Base-by-base conservation (phyloP, 2,113 vertebrate genomes). In the Rhabdomys dilectus region DNA sequence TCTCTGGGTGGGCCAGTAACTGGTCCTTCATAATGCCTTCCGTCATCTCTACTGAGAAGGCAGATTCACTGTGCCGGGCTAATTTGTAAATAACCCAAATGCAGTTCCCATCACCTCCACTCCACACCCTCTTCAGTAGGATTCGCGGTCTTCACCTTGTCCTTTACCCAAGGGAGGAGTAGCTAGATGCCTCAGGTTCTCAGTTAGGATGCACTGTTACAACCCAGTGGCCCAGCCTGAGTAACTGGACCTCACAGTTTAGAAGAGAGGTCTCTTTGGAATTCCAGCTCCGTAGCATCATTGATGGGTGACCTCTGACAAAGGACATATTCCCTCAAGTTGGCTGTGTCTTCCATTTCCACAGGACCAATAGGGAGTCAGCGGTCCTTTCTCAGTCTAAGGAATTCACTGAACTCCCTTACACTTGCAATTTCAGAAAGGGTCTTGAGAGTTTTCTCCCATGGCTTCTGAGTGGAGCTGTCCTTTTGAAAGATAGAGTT, bases 21-120 rank as follows among this genome's bases (percentile, higher is more conserved):
- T 84, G 84, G 66, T 72, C 66, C 92, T 94, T 80, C 72, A 5
- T 45, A 96, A 95, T 51, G 96, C 94, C 70, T 0, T 0, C 93
- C 87, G n/a, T 92, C 91, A 75, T 78, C 56, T 89, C 58, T 3
- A 0, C 86, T 53, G 64, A 96, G 96, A 96, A 96, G 93, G 92
- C 93, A 97, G 94, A 94, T 88, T 88, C 19, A 26, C 97, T 96
- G 45, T 75, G 91, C 93, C 62, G 82, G 91, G 81, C 96, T 96
- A 94, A 62, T 97, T 86, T 97, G 98, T 98, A 98, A 98, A 98
- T 98, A 98, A 96, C 1, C 7, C 88, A 73, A 70, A 58, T 34
- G 86, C 86, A 89, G n/a, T 78, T 96, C 76, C 80, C 90, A 62
- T 26, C 48, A 76, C 77, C 91, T 22, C 94, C 78, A 91, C 34